These are phyloP conservation scores for Eospalax fontanierii DNA, from an alignment of 2,797 vertebrate genomes.

Conservation along the genomic window DNA sequence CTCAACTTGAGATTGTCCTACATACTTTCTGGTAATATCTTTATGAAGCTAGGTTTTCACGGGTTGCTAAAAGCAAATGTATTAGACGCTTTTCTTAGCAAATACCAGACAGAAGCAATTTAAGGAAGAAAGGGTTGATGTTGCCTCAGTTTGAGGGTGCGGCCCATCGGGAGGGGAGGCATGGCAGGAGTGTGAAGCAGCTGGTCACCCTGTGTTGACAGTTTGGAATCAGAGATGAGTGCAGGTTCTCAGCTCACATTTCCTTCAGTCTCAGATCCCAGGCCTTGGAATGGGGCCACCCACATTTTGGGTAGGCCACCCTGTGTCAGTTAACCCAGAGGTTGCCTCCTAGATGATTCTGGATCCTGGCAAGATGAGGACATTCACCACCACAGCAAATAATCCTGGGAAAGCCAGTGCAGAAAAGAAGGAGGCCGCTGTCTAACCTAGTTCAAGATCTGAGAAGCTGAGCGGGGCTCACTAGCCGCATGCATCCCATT, in stretches of 20 bases:
- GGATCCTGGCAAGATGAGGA: not conserved
- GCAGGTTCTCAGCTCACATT: not conserved
- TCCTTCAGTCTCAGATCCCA: not conserved
- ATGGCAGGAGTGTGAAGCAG: not conserved
- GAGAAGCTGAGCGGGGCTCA: not conserved
- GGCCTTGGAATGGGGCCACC: not conserved
- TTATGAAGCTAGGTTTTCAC: conserved; percentile 5
- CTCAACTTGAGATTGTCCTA: not conserved
- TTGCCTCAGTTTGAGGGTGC: too few relatives aligned
- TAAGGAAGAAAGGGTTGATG: not conserved
- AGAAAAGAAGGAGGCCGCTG: not conserved
- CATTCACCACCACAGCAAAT: not conserved
- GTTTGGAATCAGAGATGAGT: not conserved
- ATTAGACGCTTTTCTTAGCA: not conserved
- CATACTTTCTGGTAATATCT: not conserved
- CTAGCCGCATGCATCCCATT: not conserved
- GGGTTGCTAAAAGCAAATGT: not conserved
- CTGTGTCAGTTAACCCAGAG: not conserved
- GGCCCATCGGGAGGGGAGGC: too few relatives aligned
- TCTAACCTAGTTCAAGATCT: not conserved
- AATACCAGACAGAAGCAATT: not conserved
- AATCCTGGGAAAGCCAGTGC: not conserved
- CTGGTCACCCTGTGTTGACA: not conserved
- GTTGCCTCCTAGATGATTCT: not conserved
- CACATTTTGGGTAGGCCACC: not conserved